A percentile compares a stretch with the other conserved stretches of the same genome.
Evolutionary conservation across 2,113 vertebrate genomes (phyloP).

Genomic region (Platycercus adscitus): DNA sequence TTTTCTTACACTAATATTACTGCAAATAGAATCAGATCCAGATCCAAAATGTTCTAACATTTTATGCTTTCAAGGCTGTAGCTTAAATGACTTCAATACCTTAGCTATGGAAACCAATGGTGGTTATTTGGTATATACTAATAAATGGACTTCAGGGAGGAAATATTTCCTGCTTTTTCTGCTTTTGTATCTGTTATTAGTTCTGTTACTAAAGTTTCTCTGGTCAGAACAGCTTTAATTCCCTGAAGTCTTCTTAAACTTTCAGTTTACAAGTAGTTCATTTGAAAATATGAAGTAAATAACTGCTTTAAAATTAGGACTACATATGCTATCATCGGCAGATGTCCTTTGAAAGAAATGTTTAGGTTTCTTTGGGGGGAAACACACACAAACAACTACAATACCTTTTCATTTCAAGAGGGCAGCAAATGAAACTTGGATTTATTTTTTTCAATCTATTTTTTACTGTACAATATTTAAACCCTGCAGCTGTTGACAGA

Average conservation of each 20-base stretch:
- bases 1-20: background rate
- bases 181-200: background rate
- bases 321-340: background rate
- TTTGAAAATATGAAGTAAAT: background rate
- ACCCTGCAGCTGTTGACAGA: background rate
- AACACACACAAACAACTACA: background rate
- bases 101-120: background rate
- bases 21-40: background rate
- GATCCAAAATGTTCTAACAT: background rate
- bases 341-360: background rate
- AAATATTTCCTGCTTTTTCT: background rate
- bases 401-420: background rate
- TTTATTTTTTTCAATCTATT: background rate
- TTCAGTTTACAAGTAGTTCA: background rate
- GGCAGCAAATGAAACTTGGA: background rate
- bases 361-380: fast-evolving
- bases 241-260: background rate
- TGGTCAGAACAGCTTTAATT: background rate
- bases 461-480: background rate
- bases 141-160: background rate
- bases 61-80: background rate
- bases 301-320: background rate
- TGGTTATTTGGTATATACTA: background rate
- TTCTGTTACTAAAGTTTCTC: background rate
- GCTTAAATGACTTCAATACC: background rate